These are phyloP conservation scores for Isotomurus palustris DNA, from an alignment of 2,888 invertebrate species.

Conservation along the genomic window DNA sequence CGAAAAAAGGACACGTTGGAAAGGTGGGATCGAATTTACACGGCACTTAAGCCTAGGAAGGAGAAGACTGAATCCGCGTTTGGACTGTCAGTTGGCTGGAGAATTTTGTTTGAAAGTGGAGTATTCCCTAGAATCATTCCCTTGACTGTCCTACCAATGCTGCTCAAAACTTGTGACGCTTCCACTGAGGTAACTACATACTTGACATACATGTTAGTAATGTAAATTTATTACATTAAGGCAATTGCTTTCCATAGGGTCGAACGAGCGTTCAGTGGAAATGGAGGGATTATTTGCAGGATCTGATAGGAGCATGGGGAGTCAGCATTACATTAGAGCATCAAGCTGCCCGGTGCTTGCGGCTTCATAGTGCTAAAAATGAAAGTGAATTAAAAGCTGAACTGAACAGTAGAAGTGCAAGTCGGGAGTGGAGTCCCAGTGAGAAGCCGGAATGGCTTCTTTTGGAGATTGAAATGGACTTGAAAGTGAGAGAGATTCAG, in stretches of 20 bases:
- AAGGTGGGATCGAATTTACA: not conserved
- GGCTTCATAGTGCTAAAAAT: not conserved
- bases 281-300: not conserved
- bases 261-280: no score
- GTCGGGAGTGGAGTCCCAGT: slow-evolving; percentile 21
- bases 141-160: slow-evolving; percentile 6
- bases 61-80: no score
- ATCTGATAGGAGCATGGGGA: slow-evolving; percentile 18
- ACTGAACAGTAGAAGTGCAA: slow-evolving; percentile 5
- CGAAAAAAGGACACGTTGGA: not conserved
- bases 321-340: slow-evolving; percentile 20
- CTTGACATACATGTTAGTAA: no score
- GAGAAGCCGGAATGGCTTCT: slow-evolving; percentile 22
- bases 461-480: slow-evolving; percentile 27
- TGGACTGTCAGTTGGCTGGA: no score
- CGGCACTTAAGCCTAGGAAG: no score
- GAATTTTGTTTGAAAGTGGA: no score
- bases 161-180: no score
- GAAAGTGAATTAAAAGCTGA: slow-evolving; percentile 16
- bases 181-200: no score
- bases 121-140: slow-evolving; percentile 21
- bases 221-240: no score
- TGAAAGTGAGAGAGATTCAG: slow-evolving; percentile 17
- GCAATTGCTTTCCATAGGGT: no score
- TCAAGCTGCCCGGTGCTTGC: slow-evolving; percentile 12